Evolutionary conservation across 2,113 vertebrate species (phyloP), one percentile per base, ranked within the genome.

Genomic region (Lipophrys pholis): DNA sequence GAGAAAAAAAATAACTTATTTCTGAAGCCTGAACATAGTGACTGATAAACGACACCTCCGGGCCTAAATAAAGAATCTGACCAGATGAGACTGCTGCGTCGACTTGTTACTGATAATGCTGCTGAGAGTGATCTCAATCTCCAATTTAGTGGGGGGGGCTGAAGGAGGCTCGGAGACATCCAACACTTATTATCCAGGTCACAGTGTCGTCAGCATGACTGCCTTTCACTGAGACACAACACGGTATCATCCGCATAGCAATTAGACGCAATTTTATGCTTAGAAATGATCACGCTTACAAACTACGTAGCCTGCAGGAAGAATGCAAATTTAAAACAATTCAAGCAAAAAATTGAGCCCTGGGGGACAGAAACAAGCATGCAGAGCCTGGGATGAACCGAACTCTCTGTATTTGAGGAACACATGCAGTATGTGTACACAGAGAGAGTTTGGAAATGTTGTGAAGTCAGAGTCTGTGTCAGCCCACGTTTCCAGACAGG

Each of bases 211-310:
- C 14, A 57, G 45, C 12, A 14, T 68, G 58, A 8, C 15, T 15
- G 54, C 38, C 35, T 71, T 46, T 52, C 48, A 50, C 17, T 17
- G 8, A 40, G 35, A 66, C 56, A 76, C 54, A 63, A 41, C 62
- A 60, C 36, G 7, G 54, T 17, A 11, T 73, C 65, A 11, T 83
- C 74, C 70, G 71, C 71, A 81, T 73, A 73, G 46, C 67, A 78
- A 76, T 76, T 68, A 61, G 15, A 50, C 10, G 35, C 42, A 61
- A 69, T 71, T 45, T 80, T 35, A 71, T 51, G 30, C 67, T 48
- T 39, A 21, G n/a, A 80, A 76, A 56, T 64, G 17, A 56, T 67
- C 55, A 30, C 40, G 56, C 56, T 54, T 30, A 39, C 58, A 66
- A 76, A 76, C 61, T 0, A 69, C 42, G 6, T 51, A 6, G 53